These are phyloP conservation scores for Panurus biarmicus DNA, from an alignment of 2,113 vertebrate genomes.

Conservation along the genomic window DNA sequence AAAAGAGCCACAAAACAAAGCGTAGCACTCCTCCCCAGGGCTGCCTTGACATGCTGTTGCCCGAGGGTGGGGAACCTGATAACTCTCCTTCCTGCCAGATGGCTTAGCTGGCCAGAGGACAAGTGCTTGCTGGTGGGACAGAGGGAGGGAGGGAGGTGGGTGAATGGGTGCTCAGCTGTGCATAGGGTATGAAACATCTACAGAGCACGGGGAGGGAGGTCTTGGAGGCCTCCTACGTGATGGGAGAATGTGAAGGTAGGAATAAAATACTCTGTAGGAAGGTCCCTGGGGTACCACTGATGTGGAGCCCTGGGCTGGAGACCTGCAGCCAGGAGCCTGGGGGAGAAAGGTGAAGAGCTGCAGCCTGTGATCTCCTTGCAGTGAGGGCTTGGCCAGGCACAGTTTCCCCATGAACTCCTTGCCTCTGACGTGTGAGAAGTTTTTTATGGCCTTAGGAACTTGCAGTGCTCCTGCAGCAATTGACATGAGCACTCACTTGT, in stretches of 20 bases:
- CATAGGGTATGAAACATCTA: background rate
- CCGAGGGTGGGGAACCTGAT: background rate
- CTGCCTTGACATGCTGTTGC: background rate
- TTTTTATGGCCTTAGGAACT: background rate
- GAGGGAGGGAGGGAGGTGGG: background rate
- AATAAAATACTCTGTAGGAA: background rate
- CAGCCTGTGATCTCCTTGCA: background rate
- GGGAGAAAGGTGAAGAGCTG: background rate
- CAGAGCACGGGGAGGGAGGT: background rate
- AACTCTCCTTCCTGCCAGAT: background rate
- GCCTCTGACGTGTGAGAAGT: background rate
- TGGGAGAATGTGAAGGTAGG: background rate
- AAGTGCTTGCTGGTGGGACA: background rate
- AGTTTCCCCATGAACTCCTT: fast-evolving
- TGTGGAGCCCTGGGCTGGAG: background rate
- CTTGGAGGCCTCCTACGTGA: background rate
- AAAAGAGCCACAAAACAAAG: background rate
- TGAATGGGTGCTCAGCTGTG: background rate
- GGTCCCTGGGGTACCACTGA: background rate
- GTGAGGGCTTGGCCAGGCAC: background rate
- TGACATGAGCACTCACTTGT: background rate
- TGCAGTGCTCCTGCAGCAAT: background rate
- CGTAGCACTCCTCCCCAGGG: background rate
- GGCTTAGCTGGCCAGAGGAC: background rate
- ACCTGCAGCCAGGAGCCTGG: background rate